Evolutionary conservation across 2,888 invertebrate species (phyloP), one percentile per base, ranked within the genome.

Genomic region (Eupeodes luniger): DNA sequence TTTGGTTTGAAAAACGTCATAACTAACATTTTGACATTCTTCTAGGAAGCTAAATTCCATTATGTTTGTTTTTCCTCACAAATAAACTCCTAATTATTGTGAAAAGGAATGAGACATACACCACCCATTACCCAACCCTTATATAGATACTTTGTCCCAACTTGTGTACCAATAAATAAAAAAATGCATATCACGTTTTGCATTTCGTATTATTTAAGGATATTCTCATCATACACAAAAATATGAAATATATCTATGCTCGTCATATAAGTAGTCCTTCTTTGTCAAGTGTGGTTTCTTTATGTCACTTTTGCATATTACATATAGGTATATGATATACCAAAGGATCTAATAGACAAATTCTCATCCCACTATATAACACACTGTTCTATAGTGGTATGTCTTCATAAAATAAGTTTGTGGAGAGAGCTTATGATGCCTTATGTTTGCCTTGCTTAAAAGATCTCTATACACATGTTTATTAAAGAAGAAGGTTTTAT

Each of bases 181-280:
- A 49, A 53, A 83, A 87, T 87, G 87, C 87, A 83, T 72, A 87
- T 83, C 87, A 87, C 83, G 83, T 80, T 79, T 83, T 87, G 83
- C 76, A 80, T 87, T 83, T 80, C 83, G 77, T 83, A 80, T 80
- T 87, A 87, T 87, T 87, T 83, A 72, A 72, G 80, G 83, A 80
- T 87, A 66, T 83, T 76, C 86, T 87, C 76, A 72, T 80, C 44
- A 67, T 55, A 67, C 67, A 59, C 0, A 66, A 64, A 27, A 40
- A 40, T 40, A 40, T 40, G 51, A 59, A 6, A 34, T 47, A 64
- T 67, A 74, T 27, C 27, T 5, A 40, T 40, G 9, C 40, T 40
- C 40, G 4, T 40, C 67, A 72, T 66, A 85, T 76, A 80, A 75
- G 80, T 67, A 27, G 27, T 27, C 27, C 27, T 27, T 69, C 66